Base-by-base conservation (phyloP, 2,113 vertebrate species). In the Malurus cyaneus region DNA sequence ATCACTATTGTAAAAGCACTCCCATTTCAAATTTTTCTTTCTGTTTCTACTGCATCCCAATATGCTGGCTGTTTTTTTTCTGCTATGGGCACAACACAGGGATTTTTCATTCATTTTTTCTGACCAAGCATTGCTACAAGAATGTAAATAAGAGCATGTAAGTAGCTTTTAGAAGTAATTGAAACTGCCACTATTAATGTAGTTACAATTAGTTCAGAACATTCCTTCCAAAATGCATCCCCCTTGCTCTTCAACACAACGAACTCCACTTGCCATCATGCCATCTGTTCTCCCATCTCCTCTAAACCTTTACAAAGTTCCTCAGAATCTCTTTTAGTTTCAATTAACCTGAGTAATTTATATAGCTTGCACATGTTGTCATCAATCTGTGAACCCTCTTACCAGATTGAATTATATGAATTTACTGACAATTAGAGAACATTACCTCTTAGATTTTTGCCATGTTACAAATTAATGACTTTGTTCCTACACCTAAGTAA, bases 321-420 rank as follows among this genome's bases (percentile, higher is more conserved):
- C 31, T 82, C 31, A 65, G 92, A 96, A 95, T 89, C 95, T 95
- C 95, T 95, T 95, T 96, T 93, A 92, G 56, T 94, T 94, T 96
- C 93, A 96, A 94, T 96, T 96, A 96, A 95, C 96, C 88, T 94
- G 95, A 96, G 96, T 95, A 95, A 95, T 80, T 96, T 92, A 88
- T 86, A 74, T 92, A 88, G 88, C 71, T 84, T 89, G 88, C 88
- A 92, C 74, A 94, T 89, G 92, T 76, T 95, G 89, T 67, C 54
- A 96, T 94, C 85, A 95, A 44, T 96, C 92, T 93, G 90, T 77
- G 79, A 94, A 88, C 90, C 90, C 41, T 82, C 53, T 95, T 93
- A 94, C 74, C 54, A 88, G 88, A 96, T 39, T 94, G 92, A 95
- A 88, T 59, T 88, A 12, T 87, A 76, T 29, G 70, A 96, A 74